Percentiles rank a stretch among this genome's conserved stretches.
phyloP scores from a whole-genome alignment of 2,888 invertebrate genomes.

The Amitus sp. region DNA sequence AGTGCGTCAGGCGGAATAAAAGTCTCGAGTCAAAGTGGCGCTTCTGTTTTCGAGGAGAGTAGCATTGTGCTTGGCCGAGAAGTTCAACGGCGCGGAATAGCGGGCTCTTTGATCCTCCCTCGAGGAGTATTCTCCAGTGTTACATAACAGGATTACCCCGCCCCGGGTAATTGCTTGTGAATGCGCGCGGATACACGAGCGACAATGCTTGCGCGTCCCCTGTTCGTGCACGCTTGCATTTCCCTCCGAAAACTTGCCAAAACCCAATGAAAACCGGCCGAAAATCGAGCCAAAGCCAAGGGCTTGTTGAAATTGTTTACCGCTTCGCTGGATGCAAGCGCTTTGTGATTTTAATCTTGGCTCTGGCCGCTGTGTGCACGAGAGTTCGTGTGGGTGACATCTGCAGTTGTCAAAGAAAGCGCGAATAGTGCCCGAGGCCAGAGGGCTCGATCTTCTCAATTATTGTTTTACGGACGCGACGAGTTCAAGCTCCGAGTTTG shows the following conservation, averaged over 20 bases:
- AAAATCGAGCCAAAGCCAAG: too few relatives aligned
- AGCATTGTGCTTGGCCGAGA: slow-evolving; percentile 50
- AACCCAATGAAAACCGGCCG: too few relatives aligned
- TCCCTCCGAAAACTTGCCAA: too few relatives aligned
- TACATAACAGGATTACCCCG: slow-evolving; percentile 63
- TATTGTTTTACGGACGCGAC: slow-evolving; percentile 52
- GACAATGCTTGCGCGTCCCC: slow-evolving; percentile 40
- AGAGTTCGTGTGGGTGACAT: slow-evolving; percentile 28
- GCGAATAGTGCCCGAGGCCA: slow-evolving; percentile 49
- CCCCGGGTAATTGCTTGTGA: slow-evolving; percentile 64
- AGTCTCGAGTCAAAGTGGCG: slow-evolving; percentile 4
- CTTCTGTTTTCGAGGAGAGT: slow-evolving; percentile 22
- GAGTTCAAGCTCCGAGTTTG: too few relatives aligned
- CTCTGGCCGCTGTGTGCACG: slow-evolving; percentile 37
- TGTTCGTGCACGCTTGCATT: slow-evolving; percentile 3
- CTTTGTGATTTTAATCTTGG: slow-evolving; percentile 50
- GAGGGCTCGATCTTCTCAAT: slow-evolving; percentile 57
- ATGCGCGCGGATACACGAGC: slow-evolving; percentile 50
- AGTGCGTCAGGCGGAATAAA: background rate
- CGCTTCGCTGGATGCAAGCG: slow-evolving; percentile 22
- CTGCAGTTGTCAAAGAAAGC: slow-evolving; percentile 33
- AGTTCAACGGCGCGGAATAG: slow-evolving; percentile 54
- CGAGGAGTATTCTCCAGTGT: slow-evolving; percentile 48
- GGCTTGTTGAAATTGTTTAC: slow-evolving; percentile 30
- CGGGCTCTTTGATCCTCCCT: slow-evolving; percentile 61